Evolutionary conservation across 2,113 vertebrate species (phyloP).

Genomic region (Ophthalmotilapia sp.): DNA sequence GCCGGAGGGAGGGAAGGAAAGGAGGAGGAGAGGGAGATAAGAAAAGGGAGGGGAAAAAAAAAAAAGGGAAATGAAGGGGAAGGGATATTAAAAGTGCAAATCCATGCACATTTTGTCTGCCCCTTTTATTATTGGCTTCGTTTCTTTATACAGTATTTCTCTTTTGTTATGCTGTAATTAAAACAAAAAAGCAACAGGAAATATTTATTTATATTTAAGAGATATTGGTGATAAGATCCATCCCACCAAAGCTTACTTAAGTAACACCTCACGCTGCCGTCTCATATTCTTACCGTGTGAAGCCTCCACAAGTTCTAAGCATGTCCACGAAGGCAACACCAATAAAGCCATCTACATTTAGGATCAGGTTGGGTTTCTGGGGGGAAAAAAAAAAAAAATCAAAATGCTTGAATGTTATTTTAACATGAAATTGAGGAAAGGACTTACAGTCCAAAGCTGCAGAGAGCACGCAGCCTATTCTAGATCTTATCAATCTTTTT

Average conservation of each 20-base stretch:
- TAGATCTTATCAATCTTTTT: not conserved
- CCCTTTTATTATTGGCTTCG: not conserved
- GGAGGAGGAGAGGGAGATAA: not conserved
- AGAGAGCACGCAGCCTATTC: not conserved
- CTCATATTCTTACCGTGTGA: slow-evolving; percentile 78
- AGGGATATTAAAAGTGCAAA: not conserved
- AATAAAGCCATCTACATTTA: slow-evolving; percentile 94
- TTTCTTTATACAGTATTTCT: not conserved
- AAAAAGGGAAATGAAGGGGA: accelerated
- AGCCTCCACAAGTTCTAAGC: slow-evolving; percentile 90
- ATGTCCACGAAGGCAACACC: slow-evolving; percentile 93
- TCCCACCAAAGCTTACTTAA: not conserved
- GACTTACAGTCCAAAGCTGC: not conserved
- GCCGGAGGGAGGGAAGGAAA: accelerated
- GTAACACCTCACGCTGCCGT: accelerated
- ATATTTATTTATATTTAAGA: not conserved
- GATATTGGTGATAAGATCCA: not conserved
- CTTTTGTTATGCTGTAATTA: not conserved
- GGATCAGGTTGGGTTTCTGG: slow-evolving; percentile 96
- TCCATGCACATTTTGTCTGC: not conserved
- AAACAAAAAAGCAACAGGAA: accelerated
- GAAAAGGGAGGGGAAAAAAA: too few species aligned
- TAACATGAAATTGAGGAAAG: not conserved
- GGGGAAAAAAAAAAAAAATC: not conserved
- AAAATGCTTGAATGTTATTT: not conserved